Conservation (phyloP, 2,888 invertebrate species). For the Didymodactylos carnosus region DNA sequence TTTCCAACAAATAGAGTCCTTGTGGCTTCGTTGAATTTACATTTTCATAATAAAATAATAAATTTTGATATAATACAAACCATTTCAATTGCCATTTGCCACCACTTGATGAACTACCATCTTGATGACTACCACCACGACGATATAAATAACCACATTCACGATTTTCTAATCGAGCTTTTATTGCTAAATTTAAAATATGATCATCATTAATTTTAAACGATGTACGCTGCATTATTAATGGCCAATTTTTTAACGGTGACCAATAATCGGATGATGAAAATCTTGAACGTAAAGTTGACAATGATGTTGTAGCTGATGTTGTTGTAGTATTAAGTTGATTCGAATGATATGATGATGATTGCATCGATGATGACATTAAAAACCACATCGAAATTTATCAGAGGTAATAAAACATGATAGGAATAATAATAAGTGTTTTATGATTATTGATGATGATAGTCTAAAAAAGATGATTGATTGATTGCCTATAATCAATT, state of each 20-base stretch:
- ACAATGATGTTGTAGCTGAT: not conserved
- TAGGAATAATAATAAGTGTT: too few species aligned
- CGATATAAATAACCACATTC: slow-evolving; percentile 13
- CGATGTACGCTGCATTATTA: slow-evolving; percentile 5
- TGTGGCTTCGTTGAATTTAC: slow-evolving; percentile 57
- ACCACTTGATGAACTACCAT: slow-evolving; percentile 33
- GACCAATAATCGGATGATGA: not conserved
- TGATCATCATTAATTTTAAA: slow-evolving; percentile 13
- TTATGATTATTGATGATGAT: too few species aligned
- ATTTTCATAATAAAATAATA: slow-evolving; percentile 71
- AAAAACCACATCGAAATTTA: too few species aligned
- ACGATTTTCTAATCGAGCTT: slow-evolving; percentile 12
- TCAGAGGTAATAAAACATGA: too few species aligned
- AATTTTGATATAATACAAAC: slow-evolving; percentile 49
- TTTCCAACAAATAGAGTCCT: slow-evolving; percentile 64
- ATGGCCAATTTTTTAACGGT: not conserved
- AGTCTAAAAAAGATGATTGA: too few species aligned
- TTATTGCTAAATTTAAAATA: slow-evolving; percentile 6
- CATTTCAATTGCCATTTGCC: slow-evolving; percentile 57
- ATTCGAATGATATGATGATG: not conserved
- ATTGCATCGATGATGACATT: not conserved
- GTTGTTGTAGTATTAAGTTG: too few species aligned
- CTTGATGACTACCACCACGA: not conserved
- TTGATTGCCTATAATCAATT: too few species aligned
- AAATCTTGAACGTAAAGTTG: not conserved